Percentiles rank a stretch among this genome's conserved stretches.
These are phyloP conservation scores for Palythoa grandiflora DNA, from an alignment of 92 coral and sea anemone species.

Conservation along the genomic window DNA sequence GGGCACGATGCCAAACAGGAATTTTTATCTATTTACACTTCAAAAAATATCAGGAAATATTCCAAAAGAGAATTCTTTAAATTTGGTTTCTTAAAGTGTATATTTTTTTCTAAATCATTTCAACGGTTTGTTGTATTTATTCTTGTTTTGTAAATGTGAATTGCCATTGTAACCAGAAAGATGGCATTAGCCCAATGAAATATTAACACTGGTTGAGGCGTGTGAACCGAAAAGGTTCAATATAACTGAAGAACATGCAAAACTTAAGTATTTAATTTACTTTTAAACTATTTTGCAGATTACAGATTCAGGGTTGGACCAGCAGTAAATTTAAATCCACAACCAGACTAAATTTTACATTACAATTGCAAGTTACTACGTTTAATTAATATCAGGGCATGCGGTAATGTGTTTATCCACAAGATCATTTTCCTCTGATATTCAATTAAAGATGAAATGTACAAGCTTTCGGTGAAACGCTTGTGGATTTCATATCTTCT, in stretches of 20 bases:
- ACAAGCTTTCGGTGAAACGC: slow-evolving; percentile 9
- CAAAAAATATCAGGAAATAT: neutral
- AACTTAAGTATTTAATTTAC: slow-evolving; percentile 1
- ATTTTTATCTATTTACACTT: slow-evolving; percentile 4
- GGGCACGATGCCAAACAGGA: slow-evolving; percentile 26
- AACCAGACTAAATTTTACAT: slow-evolving; percentile 45
- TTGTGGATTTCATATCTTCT: slow-evolving; percentile 34
- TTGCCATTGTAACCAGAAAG: slow-evolving; percentile 24
- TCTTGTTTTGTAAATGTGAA: slow-evolving; percentile 28
- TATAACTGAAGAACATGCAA: slow-evolving; percentile 20
- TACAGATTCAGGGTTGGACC: slow-evolving; percentile 9
- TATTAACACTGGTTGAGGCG: slow-evolving; percentile 18
- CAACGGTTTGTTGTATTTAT: slow-evolving; percentile 1
- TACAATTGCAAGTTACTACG: slow-evolving; percentile 50
- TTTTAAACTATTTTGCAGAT: slow-evolving; percentile 14
- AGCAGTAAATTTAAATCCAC: slow-evolving; percentile 36
- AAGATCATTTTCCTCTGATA: slow-evolving; percentile 40
- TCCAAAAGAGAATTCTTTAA: neutral
- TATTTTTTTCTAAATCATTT: neutral
- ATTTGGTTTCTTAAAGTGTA: neutral
- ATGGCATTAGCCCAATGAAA: slow-evolving; percentile 17
- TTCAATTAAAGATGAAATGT: slow-evolving; percentile 34
- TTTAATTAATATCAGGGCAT: slow-evolving; percentile 74
- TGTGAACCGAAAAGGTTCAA: slow-evolving; percentile 15
- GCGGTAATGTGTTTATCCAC: slow-evolving; percentile 83